A percentile compares a stretch with the other conserved stretches of the same genome.
Conservation (phyloP, 2,797 vertebrate genomes). For the Hemitrygon akajei region DNA sequence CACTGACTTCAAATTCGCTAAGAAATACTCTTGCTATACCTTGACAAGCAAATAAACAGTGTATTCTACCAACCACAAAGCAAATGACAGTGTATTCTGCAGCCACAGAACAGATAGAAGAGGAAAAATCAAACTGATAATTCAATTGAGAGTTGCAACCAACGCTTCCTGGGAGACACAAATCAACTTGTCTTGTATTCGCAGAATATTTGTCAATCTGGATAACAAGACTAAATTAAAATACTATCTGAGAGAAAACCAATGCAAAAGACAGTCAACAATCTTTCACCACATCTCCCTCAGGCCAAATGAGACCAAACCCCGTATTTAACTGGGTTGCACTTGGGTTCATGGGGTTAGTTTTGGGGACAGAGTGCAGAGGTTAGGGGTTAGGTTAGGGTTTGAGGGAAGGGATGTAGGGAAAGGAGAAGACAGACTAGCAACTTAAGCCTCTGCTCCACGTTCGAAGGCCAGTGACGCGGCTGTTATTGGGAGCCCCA, state of each 20-base stretch:
- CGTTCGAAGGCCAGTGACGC: no score
- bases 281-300: background rate
- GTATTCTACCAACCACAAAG: background rate
- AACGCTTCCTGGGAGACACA: background rate
- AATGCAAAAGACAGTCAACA: background rate
- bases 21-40: background rate
- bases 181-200: no score
- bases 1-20: background rate
- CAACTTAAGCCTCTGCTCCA: no score
- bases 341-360: background rate
- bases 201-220: background rate
- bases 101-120: background rate
- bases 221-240: background rate
- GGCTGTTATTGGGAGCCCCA: no score
- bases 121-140: background rate
- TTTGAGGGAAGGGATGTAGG: no score
- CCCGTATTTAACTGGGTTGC: background rate
- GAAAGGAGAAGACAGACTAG: no score
- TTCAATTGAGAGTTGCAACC: background rate
- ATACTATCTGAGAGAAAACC: background rate
- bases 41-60: background rate
- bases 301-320: background rate
- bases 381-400: no score
- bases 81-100: background rate
- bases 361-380: no score